Conservation (phyloP, 2,888 invertebrate species). For the Drosophila falleni region DNA sequence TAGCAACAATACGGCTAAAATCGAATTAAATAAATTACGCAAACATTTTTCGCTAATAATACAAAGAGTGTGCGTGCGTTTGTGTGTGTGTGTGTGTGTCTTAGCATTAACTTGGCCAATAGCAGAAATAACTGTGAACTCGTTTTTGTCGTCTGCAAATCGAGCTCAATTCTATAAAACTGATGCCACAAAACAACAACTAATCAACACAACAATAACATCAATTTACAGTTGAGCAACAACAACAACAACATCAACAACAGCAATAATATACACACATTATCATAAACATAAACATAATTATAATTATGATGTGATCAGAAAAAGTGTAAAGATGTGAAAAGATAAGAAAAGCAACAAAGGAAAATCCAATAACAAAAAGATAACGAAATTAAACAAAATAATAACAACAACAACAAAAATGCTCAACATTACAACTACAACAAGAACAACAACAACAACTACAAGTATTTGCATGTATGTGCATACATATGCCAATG, state of each 20-base stretch:
- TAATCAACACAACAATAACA: constrained; percentile 7
- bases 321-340: constrained; percentile 36
- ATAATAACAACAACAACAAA: constrained; percentile 5
- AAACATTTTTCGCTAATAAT: constrained; percentile 11
- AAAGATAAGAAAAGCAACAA: background rate
- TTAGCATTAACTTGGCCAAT: constrained; percentile 10
- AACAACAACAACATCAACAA: constrained; percentile 9
- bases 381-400: constrained; percentile 3
- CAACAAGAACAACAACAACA: constrained; percentile 7
- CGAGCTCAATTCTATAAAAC: constrained; percentile 9
- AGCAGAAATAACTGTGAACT: constrained; percentile 16
- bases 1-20: background rate
- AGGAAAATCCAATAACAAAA: background rate
- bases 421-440: constrained; percentile 38
- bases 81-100: constrained; percentile 18
- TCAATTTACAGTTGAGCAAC: constrained; percentile 28
- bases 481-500: constrained; percentile 13
- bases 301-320: constrained; percentile 37
- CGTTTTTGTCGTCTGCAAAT: constrained; percentile 6
- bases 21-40: constrained; percentile 17
- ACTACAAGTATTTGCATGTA: constrained; percentile 33
- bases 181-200: constrained; percentile 9
- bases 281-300: constrained; percentile 30
- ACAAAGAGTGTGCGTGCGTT: constrained; percentile 6
- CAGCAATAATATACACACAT: constrained; percentile 14